A percentile compares a stretch with the other conserved stretches of the same genome.
Evolutionary conservation across 2,797 vertebrate genomes (phyloP).

Genomic region (Sebastes ruberrimus): DNA sequence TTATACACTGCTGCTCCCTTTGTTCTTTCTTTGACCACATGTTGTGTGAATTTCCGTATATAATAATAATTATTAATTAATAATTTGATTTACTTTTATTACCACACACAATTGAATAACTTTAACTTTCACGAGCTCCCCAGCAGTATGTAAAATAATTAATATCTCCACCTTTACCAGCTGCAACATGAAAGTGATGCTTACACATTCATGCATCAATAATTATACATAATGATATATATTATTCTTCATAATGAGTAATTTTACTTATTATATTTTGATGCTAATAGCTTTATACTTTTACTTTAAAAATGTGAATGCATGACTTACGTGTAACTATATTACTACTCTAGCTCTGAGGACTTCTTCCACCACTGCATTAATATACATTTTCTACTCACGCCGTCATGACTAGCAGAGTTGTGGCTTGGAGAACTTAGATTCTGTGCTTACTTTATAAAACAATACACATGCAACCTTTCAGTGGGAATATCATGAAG

Average conservation of each 20-base stretch:
- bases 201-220: too few relatives aligned
- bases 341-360: neutral
- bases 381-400: neutral
- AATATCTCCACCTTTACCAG: neutral
- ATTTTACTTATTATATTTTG: neutral
- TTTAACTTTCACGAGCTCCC: neutral
- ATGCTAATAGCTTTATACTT: neutral
- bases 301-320: neutral
- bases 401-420: neutral
- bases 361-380: neutral
- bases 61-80: too few relatives aligned
- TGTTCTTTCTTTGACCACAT: neutral
- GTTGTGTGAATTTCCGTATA: neutral
- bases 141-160: neutral
- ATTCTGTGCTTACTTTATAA: neutral
- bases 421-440: neutral
- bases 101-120: too few relatives aligned
- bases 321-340: neutral
- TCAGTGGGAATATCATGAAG: neutral
- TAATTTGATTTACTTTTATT: too few relatives aligned
- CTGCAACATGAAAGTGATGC: neutral
- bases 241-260: neutral
- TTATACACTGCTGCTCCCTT: neutral
- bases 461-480: neutral
- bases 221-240: neutral